These are phyloP conservation scores for Drosophila anomelani DNA, from an alignment of 2,888 invertebrate species.

Conservation along the genomic window DNA sequence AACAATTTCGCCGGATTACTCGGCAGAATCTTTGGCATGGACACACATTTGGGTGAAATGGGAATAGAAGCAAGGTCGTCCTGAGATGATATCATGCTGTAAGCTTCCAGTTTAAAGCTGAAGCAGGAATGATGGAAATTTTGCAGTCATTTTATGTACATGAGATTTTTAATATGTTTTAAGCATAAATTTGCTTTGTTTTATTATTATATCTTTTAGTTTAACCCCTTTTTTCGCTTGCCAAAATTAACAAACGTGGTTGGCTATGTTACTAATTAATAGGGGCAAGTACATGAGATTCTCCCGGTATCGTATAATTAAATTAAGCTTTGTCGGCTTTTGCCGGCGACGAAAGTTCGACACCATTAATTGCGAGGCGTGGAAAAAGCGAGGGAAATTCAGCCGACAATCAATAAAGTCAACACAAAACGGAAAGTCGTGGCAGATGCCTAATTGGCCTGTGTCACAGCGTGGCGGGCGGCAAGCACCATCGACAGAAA, in stretches of 20 bases:
- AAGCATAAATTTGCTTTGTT: not conserved
- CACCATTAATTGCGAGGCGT: constrained; percentile 24
- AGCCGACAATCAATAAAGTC: constrained; percentile 38
- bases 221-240: not conserved
- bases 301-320: constrained; percentile 19
- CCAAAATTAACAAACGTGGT: not conserved
- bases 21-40: constrained; percentile 27
- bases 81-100: not conserved
- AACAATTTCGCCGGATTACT: constrained; percentile 42
- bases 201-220: not conserved
- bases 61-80: not conserved
- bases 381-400: constrained; percentile 16
- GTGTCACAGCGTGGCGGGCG: constrained; percentile 9
- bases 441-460: constrained; percentile 38
- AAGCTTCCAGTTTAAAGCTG: not conserved
- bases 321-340: constrained; percentile 26
- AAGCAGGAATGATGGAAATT: too few species aligned
- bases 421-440: constrained; percentile 13
- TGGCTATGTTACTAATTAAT: constrained; percentile 8
- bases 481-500: constrained; percentile 6
- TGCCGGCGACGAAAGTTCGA: constrained; percentile 2
- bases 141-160: too few species aligned
- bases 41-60: constrained; percentile 3
- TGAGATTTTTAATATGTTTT: not conserved
- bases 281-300: constrained; percentile 8